Evolutionary conservation across 2,797 vertebrate genomes (phyloP).

Genomic region (Novumbra hubbsi): DNA sequence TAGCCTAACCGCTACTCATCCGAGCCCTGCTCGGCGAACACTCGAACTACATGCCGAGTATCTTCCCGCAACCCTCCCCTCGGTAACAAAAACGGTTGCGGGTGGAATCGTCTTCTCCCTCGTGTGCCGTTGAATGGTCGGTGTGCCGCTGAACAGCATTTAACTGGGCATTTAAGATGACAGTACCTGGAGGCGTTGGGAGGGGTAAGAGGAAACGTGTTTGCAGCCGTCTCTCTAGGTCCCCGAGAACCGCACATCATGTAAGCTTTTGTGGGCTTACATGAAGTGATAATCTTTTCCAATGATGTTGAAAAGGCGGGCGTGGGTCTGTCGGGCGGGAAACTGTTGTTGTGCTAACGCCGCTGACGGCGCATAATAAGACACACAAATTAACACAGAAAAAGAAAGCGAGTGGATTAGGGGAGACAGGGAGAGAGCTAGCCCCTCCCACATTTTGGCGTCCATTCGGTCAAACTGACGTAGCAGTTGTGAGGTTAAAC

Average conservation of each 20-base stretch:
- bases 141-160: constrained; percentile 9
- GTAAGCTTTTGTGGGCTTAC: constrained; percentile 12
- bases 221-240: background rate
- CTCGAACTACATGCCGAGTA: constrained; percentile 26
- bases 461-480: background rate
- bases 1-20: constrained; percentile 20
- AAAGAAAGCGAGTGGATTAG: constrained; percentile 14
- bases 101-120: background rate
- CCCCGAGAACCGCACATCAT: background rate
- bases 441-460: background rate
- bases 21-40: constrained; percentile 6
- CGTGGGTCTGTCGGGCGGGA: constrained; percentile 24
- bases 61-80: background rate
- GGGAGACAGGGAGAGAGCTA: background rate
- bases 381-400: no score
- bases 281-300: constrained; percentile 43
- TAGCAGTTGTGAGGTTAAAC: background rate
- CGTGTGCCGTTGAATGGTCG: background rate
- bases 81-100: background rate
- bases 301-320: constrained; percentile 47
- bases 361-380: constrained; percentile 22
- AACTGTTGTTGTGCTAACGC: constrained; percentile 22
- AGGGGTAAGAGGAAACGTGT: background rate
- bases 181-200: constrained; percentile 2
- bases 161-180: constrained; percentile 14